phyloP scores from a whole-genome alignment of 2,797 vertebrate species.

The Poecilia velifera region DNA sequence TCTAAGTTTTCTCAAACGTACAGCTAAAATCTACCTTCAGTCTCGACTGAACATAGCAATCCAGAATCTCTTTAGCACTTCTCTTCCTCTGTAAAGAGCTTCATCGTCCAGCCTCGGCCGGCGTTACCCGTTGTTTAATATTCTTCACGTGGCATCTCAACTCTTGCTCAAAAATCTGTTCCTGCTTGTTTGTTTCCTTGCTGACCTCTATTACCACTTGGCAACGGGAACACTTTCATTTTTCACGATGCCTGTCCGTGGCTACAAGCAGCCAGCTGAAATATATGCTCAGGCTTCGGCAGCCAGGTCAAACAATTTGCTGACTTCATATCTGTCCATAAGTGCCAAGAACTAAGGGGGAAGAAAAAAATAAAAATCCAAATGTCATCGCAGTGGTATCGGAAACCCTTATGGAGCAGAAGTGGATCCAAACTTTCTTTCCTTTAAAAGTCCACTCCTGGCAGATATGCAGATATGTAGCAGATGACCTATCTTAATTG shows the following conservation, averaged over 20 bases:
- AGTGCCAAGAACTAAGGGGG: slow-evolving; percentile 22
- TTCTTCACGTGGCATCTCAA: slow-evolving; percentile 21
- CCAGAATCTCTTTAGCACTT: neutral
- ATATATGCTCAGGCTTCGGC: slow-evolving; percentile 36
- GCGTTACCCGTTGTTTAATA: slow-evolving; percentile 35
- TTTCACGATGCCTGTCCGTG: slow-evolving; percentile 38
- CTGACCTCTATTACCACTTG: slow-evolving; percentile 69
- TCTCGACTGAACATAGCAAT: slow-evolving; percentile 27
- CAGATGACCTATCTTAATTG: slow-evolving; percentile 74
- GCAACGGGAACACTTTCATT: slow-evolving; percentile 45
- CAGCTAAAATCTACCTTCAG: slow-evolving; percentile 3
- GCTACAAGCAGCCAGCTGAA: slow-evolving; percentile 36
- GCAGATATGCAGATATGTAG: slow-evolving; percentile 52
- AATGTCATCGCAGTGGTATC: slow-evolving; percentile 35
- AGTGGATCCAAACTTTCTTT: slow-evolving; percentile 29
- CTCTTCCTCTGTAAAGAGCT: neutral
- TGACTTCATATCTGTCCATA: slow-evolving; percentile 46
- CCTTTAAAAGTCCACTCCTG: slow-evolving; percentile 50
- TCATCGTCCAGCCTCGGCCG: slow-evolving; percentile 20
- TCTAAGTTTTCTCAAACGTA: neutral
- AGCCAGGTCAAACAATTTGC: slow-evolving; percentile 47
- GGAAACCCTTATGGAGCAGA: slow-evolving; percentile 47
- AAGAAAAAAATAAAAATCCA: slow-evolving; percentile 5
- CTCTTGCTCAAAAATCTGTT: slow-evolving; percentile 51
- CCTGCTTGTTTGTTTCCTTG: slow-evolving; percentile 55